Percentiles rank a stretch among this genome's conserved stretches.
Evolutionary conservation across 2,797 vertebrate species (phyloP).

Genomic region (Tapirus indicus): DNA sequence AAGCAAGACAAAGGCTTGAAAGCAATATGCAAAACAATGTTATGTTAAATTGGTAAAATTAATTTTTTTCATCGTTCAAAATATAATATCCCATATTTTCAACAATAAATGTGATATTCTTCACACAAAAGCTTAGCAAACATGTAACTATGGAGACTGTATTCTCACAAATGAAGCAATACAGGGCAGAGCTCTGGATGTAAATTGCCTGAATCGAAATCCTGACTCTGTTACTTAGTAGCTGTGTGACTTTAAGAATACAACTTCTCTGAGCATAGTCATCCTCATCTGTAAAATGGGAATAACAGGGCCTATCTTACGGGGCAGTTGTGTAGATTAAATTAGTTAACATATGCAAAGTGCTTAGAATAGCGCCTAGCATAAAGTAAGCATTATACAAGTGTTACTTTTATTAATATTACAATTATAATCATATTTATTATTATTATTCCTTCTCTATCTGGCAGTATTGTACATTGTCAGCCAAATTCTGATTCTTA

Average conservation of each 20-base stretch:
- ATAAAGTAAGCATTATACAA: neutral
- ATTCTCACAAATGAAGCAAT: neutral
- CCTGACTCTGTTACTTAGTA: neutral
- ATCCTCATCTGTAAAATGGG: neutral
- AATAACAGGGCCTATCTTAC: neutral
- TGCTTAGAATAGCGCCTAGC: neutral
- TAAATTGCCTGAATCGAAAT: neutral
- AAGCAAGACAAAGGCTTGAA: neutral
- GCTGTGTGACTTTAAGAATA: neutral
- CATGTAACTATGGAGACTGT: neutral
- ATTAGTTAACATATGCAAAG: neutral
- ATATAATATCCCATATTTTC: neutral
- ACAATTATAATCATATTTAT: neutral
- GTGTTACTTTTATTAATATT: neutral
- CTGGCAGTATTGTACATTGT: neutral
- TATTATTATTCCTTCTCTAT: neutral
- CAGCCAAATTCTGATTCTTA: neutral
- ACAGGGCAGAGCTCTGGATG: neutral
- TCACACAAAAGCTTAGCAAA: conserved; percentile 12
- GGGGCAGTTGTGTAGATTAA: neutral
- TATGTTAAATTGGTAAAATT: neutral
- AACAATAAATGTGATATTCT: neutral
- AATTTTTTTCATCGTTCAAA: neutral
- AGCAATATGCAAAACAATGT: neutral
- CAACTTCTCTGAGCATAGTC: neutral